phyloP scores from a whole-genome alignment of 2,888 invertebrate genomes.

The Pterostichus madidus region DNA sequence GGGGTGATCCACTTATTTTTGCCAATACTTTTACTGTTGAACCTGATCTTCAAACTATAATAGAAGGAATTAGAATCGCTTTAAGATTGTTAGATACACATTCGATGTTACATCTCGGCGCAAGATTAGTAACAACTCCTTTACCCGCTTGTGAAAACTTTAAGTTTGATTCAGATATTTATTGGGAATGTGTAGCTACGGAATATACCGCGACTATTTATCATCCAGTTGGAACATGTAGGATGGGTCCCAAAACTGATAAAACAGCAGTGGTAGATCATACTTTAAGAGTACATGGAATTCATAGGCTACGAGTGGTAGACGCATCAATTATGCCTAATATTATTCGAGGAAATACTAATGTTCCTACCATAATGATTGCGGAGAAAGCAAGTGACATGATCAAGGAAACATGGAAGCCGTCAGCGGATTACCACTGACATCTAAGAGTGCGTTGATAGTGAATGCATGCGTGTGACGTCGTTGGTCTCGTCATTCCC shows the following conservation, averaged over 20 bases:
- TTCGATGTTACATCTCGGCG: conserved; percentile 80
- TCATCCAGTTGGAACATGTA: conserved; percentile 85
- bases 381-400: conserved; percentile 76
- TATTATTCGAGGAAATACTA: conserved; percentile 78
- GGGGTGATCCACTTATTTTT: conserved; percentile 86
- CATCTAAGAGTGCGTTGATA: no score
- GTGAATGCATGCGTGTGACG: background rate
- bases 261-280: conserved; percentile 83
- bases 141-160: conserved; percentile 81
- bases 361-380: conserved; percentile 77
- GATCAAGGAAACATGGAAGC: conserved; percentile 71
- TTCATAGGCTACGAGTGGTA: conserved; percentile 82
- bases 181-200: conserved; percentile 83
- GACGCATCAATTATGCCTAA: conserved; percentile 85
- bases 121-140: conserved; percentile 79
- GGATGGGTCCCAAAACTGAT: conserved; percentile 84
- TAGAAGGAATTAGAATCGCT: conserved; percentile 82
- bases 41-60: conserved; percentile 82
- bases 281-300: conserved; percentile 82
- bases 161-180: conserved; percentile 82
- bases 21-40: conserved; percentile 84
- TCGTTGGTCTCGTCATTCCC: no score
- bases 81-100: conserved; percentile 81
- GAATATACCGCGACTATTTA: conserved; percentile 86
- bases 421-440: background rate